Percentiles rank a stretch among this genome's conserved stretches.
Evolutionary conservation across 1,140 invertebrate species (phyloP).

Genomic region (Drosophila persimilis): DNA sequence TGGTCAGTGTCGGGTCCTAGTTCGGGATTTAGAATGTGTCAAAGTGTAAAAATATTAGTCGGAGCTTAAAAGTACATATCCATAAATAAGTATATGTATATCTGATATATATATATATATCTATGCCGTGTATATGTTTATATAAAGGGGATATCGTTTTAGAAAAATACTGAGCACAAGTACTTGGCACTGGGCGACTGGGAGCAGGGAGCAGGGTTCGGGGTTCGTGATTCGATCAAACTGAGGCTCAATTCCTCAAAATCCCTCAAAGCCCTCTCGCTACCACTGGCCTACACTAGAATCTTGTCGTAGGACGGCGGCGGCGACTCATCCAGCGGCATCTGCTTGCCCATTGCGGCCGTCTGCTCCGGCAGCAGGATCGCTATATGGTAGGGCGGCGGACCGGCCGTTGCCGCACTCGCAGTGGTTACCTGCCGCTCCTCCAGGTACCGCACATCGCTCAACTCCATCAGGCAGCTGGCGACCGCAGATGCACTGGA

Average conservation of each 20-base stretch:
- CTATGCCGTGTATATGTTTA: constrained; percentile 49
- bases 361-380: constrained; percentile 85
- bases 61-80: constrained; percentile 60
- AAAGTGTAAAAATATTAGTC: constrained; percentile 64
- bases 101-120: constrained; percentile 47
- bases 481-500: constrained; percentile 6
- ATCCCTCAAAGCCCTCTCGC: too few species aligned
- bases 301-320: constrained; percentile 86
- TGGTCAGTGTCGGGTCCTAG: constrained; percentile 24
- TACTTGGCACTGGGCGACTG: constrained; percentile 45
- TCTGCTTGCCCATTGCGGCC: constrained; percentile 65
- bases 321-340: constrained; percentile 84
- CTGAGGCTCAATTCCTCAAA: constrained; percentile 58
- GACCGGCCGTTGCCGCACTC: constrained; percentile 59
- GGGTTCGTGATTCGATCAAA: constrained; percentile 34
- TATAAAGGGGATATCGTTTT: constrained; percentile 66
- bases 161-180: constrained; percentile 79
- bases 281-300: constrained; percentile 76
- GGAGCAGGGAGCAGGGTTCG: constrained; percentile 37
- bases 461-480: constrained; percentile 56
- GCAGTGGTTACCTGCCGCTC: constrained; percentile 44
- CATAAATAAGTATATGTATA: constrained; percentile 50
- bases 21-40: constrained; percentile 63
- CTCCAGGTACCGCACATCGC: constrained; percentile 57
- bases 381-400: constrained; percentile 86